Base-by-base conservation (phyloP, 2,888 invertebrate species). In the Drosophila robusta region DNA sequence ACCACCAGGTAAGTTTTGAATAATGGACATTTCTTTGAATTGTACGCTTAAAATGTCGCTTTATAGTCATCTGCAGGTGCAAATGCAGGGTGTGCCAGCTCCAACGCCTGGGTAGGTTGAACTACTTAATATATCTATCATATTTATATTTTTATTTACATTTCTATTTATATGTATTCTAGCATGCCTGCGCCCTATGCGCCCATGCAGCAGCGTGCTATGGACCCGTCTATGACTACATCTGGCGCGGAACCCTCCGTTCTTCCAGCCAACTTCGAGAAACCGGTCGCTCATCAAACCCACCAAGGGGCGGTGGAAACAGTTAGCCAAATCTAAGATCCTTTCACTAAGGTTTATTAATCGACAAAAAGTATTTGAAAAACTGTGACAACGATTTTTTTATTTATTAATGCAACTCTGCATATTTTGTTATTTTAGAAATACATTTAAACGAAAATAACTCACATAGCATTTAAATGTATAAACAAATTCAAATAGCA, bases 291-390 rank as follows among this genome's bases (percentile, higher is more conserved):
- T 34, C 41, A 42, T 0, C 72, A 77, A 39, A 16, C 24, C 0
- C 78, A 72, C n/a, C 26, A 41, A 9, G 76, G 71, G 4, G 78
- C 72, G 2, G 75, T 77, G 3, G 78, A 75, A 50, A 60, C 72
- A 44, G 62, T 77, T 56, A 75, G 75, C 34, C 75, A 72, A 52
- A 56, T 63, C 7, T 77, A 76, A 39, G 0, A 12, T 18, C 8
- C 7, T 9, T 38, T 12, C 11, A 12, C 6, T 24, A 2, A 24
- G 2, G 11, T 7, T 36, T 12, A 26, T 38, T 16, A 24, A n/a
- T 24, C 16, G 26, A n/a, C 18, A 32, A 24, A 45, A 18, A 52
- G 18, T 24, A 34, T 12, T 16, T 4, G 2, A 54, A 6, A 5
- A 16, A 16, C 24, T 36, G 11, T 24, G 4, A 24, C 14, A n/a